Percentiles rank a stretch among this genome's conserved stretches.
Evolutionary conservation across 2,888 invertebrate genomes (phyloP).

Genomic region (Panzeria rudis): DNA sequence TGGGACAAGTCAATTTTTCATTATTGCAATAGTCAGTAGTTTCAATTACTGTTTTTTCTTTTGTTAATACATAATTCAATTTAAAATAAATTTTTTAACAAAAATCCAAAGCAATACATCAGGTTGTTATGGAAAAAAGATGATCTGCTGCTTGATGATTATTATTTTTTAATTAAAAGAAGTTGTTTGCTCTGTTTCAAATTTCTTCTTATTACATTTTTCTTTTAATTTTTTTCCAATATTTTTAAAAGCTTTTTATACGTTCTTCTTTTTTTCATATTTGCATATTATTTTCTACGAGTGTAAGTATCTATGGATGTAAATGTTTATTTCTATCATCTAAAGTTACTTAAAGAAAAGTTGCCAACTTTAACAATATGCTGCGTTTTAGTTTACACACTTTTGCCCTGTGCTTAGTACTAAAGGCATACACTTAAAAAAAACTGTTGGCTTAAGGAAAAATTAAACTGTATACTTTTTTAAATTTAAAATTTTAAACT

Average conservation of each 20-base stretch:
- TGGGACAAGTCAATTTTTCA: slow-evolving; percentile 4
- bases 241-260: slow-evolving; percentile 18
- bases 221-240: not conserved
- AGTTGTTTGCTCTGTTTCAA: slow-evolving; percentile 7
- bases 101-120: too few relatives aligned
- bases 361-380: slow-evolving; percentile 6
- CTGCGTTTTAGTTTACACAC: slow-evolving; percentile 1
- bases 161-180: slow-evolving; percentile 48
- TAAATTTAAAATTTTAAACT: too few relatives aligned
- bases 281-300: not conserved
- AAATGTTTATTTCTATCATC: not conserved
- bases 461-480: too few relatives aligned
- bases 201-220: not conserved
- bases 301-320: not conserved
- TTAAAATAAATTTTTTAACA: slow-evolving; percentile 14
- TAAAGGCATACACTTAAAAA: not conserved
- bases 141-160: slow-evolving; percentile 17
- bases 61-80: slow-evolving; percentile 12
- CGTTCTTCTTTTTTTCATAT: not conserved
- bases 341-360: slow-evolving; percentile 24
- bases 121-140: not conserved
- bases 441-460: not conserved
- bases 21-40: not conserved
- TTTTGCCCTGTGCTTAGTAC: not conserved
- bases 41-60: not conserved